A percentile compares a stretch with the other conserved stretches of the same genome.
phyloP scores from a whole-genome alignment of 2,113 vertebrate species.

The Mesoclemmys tuberculata region DNA sequence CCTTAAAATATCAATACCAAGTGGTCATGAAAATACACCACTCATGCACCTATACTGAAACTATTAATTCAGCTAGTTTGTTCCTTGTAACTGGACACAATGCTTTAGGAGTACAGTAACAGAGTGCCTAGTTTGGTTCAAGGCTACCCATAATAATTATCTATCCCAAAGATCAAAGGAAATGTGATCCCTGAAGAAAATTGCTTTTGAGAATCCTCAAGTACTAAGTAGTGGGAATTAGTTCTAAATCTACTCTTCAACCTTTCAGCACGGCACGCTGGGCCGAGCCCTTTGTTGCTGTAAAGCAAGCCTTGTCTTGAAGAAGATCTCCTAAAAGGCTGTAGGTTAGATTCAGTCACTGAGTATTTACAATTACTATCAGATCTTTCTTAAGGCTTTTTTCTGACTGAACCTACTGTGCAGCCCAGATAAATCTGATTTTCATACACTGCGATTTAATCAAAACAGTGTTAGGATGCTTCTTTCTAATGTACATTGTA shows the following conservation, averaged over 20 bases:
- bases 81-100: conserved; percentile 25
- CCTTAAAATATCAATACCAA: conserved; percentile 1
- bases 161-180: conserved; percentile 37
- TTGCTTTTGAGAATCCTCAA: conserved; percentile 40
- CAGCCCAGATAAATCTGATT: not conserved
- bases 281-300: conserved; percentile 10
- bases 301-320: not conserved
- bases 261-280: not conserved
- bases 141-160: conserved; percentile 61
- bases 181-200: conserved; percentile 42
- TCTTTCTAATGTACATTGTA: not conserved
- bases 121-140: conserved; percentile 33
- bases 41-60: not conserved
- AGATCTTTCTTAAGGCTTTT: not conserved
- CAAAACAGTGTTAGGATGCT: not conserved
- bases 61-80: conserved; percentile 33
- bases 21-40: conserved; percentile 19
- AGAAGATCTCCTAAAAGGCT: not conserved
- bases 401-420: not conserved
- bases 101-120: not conserved
- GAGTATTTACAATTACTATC: not conserved
- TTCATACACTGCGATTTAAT: not conserved
- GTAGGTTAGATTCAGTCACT: not conserved
- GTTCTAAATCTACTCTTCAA: conserved; percentile 5
- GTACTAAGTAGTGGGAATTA: conserved; percentile 35